These are phyloP conservation scores for Tinea trinotella DNA, from an alignment of 2,888 invertebrate genomes.

Conservation along the genomic window DNA sequence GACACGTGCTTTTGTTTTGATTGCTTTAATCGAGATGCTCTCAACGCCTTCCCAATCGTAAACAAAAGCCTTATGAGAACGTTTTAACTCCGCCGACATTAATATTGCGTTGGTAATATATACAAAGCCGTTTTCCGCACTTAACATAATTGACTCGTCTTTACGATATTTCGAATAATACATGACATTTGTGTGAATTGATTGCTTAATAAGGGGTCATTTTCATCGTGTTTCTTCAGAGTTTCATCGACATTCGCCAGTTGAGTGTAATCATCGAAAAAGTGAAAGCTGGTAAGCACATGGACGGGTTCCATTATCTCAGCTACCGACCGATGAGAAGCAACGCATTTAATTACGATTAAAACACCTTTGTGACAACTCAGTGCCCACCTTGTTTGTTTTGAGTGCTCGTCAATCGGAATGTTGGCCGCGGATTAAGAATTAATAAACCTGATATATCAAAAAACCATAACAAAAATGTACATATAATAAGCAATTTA, in stretches of 20 bases:
- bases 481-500: no score
- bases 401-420: constrained; percentile 46
- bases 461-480: no score
- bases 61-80: constrained; percentile 12
- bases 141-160: constrained; percentile 1
- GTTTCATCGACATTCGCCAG: background rate
- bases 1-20: constrained; percentile 40
- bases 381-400: constrained; percentile 45
- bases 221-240: constrained; percentile 4
- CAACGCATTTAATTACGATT: constrained; percentile 50
- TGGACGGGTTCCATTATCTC: constrained; percentile 48
- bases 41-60: constrained; percentile 5
- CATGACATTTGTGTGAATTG: constrained; percentile 14
- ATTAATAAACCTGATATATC: background rate
- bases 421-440: constrained; percentile 48
- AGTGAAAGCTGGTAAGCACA: constrained; percentile 42
- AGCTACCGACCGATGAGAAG: constrained; percentile 45
- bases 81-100: background rate
- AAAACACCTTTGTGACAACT: constrained; percentile 37
- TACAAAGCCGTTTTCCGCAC: background rate
- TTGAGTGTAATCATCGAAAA: constrained; percentile 44
- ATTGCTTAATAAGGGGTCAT: constrained; percentile 6
- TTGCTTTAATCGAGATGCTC: constrained; percentile 10
- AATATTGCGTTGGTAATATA: background rate
- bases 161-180: constrained; percentile 5